Evolutionary conservation across 2,888 invertebrate genomes (phyloP).

Genomic region (Drosophila setosimentum): DNA sequence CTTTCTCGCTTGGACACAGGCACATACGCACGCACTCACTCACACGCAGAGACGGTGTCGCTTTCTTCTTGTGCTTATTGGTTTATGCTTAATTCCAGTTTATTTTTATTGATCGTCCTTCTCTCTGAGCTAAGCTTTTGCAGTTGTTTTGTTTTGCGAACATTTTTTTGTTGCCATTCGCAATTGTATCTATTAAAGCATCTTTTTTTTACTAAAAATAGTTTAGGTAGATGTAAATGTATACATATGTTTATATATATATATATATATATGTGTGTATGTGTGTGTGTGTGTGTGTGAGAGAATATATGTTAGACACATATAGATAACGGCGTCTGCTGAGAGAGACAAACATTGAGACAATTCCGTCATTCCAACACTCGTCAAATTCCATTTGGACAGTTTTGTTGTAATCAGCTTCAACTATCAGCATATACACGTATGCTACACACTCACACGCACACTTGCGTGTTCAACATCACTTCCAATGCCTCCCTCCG

Average conservation of each 20-base stretch:
- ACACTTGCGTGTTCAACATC: conserved; percentile 32
- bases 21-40: conserved; percentile 28
- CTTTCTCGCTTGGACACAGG: conserved; percentile 17
- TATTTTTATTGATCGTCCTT: conserved; percentile 67
- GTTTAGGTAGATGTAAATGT: conserved; percentile 9
- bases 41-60: conserved; percentile 27
- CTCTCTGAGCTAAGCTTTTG: conserved; percentile 33
- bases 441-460: conserved; percentile 18
- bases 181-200: conserved; percentile 26
- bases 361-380: conserved; percentile 49
- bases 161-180: conserved; percentile 19
- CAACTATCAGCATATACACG: conserved; percentile 54
- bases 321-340: conserved; percentile 46
- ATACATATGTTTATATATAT: conserved; percentile 23
- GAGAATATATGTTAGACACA: conserved; percentile 7
- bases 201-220: conserved; percentile 5
- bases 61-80: conserved; percentile 69
- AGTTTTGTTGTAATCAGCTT: conserved; percentile 47
- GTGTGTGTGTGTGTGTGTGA: not conserved
- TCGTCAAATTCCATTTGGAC: conserved; percentile 45
- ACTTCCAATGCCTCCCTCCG: not conserved
- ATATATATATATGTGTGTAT: conserved; percentile 5
- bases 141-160: conserved; percentile 5
- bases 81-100: conserved; percentile 78
- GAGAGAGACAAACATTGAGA: conserved; percentile 10